These are phyloP conservation scores for Hippoglossus stenolepis DNA, from an alignment of 2,113 vertebrate species.

Conservation along the genomic window DNA sequence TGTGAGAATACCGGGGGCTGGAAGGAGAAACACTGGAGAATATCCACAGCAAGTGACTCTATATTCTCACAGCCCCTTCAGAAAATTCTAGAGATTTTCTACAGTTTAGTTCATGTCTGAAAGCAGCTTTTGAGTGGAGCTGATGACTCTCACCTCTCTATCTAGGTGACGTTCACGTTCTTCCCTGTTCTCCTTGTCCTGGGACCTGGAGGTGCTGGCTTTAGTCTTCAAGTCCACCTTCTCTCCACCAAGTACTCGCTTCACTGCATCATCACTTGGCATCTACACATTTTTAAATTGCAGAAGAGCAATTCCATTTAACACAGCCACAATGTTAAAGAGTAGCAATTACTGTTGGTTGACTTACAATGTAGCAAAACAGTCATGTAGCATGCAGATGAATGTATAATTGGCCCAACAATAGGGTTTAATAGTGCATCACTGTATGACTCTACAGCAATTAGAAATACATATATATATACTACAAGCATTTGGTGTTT, in stretches of 20 bases:
- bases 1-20: too few relatives aligned
- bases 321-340: not conserved
- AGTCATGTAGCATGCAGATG: not conserved
- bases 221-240: constrained; percentile 85
- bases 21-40: too few relatives aligned
- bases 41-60: too few relatives aligned
- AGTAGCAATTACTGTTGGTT: not conserved
- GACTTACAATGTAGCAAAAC: not conserved
- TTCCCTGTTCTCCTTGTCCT: constrained; percentile 85
- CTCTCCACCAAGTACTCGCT: constrained; percentile 89
- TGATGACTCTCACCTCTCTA: constrained; percentile 79
- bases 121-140: not conserved
- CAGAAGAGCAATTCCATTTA: not conserved
- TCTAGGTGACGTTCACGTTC: constrained; percentile 70
- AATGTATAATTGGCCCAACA: too few relatives aligned
- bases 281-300: constrained; percentile 77
- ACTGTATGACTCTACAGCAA: not conserved
- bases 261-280: constrained; percentile 94
- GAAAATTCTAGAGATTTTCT: too few relatives aligned
- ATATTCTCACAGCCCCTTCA: too few relatives aligned
- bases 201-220: constrained; percentile 80
- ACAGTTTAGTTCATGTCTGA: too few relatives aligned
- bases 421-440: too few relatives aligned
- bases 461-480: not conserved
- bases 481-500: too few relatives aligned